These are phyloP conservation scores for Microcebus murinus DNA, from an alignment of 2,113 vertebrate species.

Conservation along the genomic window DNA sequence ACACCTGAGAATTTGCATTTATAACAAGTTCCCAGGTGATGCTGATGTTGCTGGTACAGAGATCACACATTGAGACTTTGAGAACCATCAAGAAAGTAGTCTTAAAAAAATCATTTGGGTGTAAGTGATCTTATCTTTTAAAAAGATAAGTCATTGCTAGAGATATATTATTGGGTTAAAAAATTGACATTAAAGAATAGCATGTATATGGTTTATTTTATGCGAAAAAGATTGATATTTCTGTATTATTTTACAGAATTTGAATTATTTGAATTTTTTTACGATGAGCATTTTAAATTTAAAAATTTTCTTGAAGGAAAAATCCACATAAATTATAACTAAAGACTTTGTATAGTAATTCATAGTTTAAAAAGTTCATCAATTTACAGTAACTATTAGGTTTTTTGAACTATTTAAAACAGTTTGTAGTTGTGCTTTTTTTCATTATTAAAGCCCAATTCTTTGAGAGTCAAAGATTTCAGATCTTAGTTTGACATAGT, in stretches of 20 bases:
- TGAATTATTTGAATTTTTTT: not conserved
- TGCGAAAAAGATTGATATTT: not conserved
- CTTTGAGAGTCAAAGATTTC: conserved; percentile 25
- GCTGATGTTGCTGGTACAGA: not conserved
- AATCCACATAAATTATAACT: not conserved
- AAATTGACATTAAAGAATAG: not conserved
- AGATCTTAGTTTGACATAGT: not conserved
- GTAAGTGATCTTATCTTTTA: not conserved
- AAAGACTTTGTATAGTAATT: not conserved
- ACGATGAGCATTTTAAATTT: not conserved
- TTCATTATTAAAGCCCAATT: not conserved
- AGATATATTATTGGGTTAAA: conserved; percentile 15
- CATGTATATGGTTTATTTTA: conserved; percentile 28
- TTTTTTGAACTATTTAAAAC: conserved; percentile 36
- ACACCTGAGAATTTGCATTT: not conserved
- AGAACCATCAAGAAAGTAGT: not conserved
- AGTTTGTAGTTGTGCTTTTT: not conserved
- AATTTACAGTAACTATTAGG: not conserved
- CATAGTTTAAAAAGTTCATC: not conserved
- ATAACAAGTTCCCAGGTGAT: not conserved
- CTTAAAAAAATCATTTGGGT: conserved; percentile 16
- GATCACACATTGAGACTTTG: not conserved
- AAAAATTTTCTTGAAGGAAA: not conserved
- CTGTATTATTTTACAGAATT: not conserved
- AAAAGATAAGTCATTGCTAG: not conserved